Conservation (phyloP, 2,888 invertebrate genomes). For the Linyphia triangularis region DNA sequence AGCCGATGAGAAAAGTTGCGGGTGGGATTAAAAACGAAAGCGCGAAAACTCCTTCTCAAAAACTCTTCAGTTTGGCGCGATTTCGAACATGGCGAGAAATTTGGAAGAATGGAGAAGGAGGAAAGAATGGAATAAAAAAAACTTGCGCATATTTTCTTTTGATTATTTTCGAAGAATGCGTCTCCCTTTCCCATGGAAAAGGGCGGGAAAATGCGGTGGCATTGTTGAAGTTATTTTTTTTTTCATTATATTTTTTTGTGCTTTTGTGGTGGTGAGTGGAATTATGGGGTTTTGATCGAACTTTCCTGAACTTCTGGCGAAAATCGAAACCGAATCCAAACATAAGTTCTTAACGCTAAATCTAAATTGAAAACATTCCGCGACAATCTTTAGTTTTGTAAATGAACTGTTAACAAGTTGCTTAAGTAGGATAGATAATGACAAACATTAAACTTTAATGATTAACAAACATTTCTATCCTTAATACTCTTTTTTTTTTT, state of each 20-base stretch:
- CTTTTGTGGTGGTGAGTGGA: background rate
- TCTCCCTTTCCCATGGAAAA: slow-evolving; percentile 2
- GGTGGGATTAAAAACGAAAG: too few species aligned
- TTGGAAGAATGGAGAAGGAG: background rate
- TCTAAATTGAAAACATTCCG: too few species aligned
- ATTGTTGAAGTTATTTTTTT: background rate
- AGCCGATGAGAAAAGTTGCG: too few species aligned
- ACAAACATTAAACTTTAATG: too few species aligned
- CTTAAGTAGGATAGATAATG: too few species aligned
- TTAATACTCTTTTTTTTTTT: background rate
- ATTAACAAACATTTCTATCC: too few species aligned
- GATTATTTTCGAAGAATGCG: background rate
- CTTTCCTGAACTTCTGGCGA: background rate
- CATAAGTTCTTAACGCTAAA: too few species aligned
- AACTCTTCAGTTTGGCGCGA: background rate
- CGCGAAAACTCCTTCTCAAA: background rate
- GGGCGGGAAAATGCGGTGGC: background rate
- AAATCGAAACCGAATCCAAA: background rate
- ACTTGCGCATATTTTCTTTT: background rate
- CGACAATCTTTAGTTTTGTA: too few species aligned
- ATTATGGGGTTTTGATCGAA: background rate
- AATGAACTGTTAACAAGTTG: too few species aligned
- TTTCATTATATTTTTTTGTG: background rate
- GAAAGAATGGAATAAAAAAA: background rate
- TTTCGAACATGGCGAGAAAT: background rate